These are phyloP conservation scores for Zaprionus bogoriensis DNA, from an alignment of 2,888 invertebrate species.

Conservation along the genomic window DNA sequence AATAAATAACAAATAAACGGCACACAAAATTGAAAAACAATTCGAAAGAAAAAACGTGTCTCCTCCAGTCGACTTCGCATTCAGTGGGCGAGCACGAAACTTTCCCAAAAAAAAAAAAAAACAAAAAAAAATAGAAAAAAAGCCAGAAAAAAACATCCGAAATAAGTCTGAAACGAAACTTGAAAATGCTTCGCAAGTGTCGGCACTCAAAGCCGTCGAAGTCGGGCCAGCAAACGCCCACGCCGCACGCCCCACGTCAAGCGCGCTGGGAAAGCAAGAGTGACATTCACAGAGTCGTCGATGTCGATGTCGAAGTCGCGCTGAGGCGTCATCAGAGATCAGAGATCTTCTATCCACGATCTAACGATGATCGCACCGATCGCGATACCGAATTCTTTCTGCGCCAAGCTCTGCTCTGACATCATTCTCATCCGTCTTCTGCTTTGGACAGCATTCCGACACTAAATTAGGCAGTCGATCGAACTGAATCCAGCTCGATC, in stretches of 20 bases:
- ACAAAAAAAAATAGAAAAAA: not conserved
- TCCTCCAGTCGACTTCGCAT: constrained; percentile 23
- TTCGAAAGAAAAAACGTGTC: constrained; percentile 16
- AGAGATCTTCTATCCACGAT: constrained; percentile 16
- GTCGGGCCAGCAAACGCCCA: not conserved
- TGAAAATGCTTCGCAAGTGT: constrained; percentile 27
- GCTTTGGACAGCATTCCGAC: constrained; percentile 13
- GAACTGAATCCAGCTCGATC: constrained; percentile 4
- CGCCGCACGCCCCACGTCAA: constrained; percentile 2
- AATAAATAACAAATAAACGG: not conserved
- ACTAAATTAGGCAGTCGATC: constrained; percentile 40
- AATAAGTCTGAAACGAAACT: constrained; percentile 3
- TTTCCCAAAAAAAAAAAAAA: constrained; percentile 31
- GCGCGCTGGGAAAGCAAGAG: constrained; percentile 36
- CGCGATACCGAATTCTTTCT: not conserved
- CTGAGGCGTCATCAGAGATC: not conserved
- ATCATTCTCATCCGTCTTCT: constrained; percentile 19
- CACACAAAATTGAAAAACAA: constrained; percentile 32
- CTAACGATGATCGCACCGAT: constrained; percentile 35
- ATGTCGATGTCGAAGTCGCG: not conserved
- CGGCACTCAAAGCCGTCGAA: constrained; percentile 22
- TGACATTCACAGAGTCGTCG: not conserved
- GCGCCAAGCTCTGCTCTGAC: constrained; percentile 39
- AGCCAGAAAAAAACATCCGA: constrained; percentile 1
- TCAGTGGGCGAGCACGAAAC: constrained; percentile 48